Evolutionary conservation across 1,140 invertebrate species (phyloP).

Genomic region (Bombus picipes): DNA sequence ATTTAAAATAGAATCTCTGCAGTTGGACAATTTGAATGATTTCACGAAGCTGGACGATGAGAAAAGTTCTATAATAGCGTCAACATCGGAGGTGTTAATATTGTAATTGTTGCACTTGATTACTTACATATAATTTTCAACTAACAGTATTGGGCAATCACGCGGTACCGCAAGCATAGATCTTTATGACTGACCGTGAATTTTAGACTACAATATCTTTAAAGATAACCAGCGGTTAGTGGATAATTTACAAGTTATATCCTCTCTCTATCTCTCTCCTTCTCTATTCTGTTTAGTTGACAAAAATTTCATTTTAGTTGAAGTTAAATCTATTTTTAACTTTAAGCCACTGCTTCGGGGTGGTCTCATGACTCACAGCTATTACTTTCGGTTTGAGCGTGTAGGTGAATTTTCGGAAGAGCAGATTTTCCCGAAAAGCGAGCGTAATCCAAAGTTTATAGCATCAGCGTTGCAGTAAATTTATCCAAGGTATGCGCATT

Average conservation of each 20-base stretch:
- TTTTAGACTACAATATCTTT: no score
- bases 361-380: background rate
- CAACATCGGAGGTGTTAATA: background rate
- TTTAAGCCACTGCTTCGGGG: background rate
- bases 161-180: no score
- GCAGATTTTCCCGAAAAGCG: background rate
- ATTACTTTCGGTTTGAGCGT: no score
- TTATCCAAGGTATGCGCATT: constrained; percentile 4
- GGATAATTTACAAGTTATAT: background rate
- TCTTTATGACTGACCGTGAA: no score
- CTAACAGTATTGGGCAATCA: no score
- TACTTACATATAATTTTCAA: background rate
- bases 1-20: background rate
- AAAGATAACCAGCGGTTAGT: background rate
- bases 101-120: background rate
- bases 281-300: background rate
- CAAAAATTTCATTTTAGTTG: background rate
- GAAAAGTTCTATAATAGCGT: background rate
- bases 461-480: background rate
- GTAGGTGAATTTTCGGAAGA: background rate
- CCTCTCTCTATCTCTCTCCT: no score
- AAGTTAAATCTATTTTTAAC: background rate
- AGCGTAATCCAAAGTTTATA: constrained; percentile 5
- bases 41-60: no score
- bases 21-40: background rate